phyloP scores from a whole-genome alignment of 2,113 vertebrate species.

The Anas platyrhynchos region DNA sequence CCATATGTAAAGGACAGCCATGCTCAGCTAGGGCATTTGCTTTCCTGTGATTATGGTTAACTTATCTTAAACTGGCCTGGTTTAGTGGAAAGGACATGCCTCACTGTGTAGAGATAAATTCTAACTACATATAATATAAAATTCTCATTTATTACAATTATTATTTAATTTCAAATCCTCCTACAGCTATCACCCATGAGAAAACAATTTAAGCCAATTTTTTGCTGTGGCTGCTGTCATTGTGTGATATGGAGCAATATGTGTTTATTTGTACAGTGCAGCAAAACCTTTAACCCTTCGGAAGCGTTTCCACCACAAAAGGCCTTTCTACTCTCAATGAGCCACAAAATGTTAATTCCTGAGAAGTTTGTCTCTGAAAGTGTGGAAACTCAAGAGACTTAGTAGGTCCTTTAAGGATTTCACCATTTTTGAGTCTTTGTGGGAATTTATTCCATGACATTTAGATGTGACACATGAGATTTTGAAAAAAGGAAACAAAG shows the following conservation, averaged over 20 bases:
- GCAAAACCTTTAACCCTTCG: neutral
- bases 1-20: neutral
- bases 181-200: neutral
- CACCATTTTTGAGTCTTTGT: neutral
- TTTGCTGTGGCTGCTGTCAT: neutral
- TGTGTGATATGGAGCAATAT: neutral
- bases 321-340: fast-evolving
- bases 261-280: neutral
- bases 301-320: neutral
- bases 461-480: neutral
- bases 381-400: neutral
- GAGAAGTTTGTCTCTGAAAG: fast-evolving
- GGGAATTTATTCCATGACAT: neutral
- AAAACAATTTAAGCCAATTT: neutral
- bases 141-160: neutral
- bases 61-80: neutral
- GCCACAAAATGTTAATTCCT: neutral
- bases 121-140: neutral
- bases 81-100: neutral
- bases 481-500: neutral
- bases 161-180: neutral
- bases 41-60: neutral
- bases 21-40: neutral
- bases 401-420: neutral
- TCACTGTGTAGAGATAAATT: neutral